Conservation (phyloP, 2,113 vertebrate species). For the Sylvia atricapilla region DNA sequence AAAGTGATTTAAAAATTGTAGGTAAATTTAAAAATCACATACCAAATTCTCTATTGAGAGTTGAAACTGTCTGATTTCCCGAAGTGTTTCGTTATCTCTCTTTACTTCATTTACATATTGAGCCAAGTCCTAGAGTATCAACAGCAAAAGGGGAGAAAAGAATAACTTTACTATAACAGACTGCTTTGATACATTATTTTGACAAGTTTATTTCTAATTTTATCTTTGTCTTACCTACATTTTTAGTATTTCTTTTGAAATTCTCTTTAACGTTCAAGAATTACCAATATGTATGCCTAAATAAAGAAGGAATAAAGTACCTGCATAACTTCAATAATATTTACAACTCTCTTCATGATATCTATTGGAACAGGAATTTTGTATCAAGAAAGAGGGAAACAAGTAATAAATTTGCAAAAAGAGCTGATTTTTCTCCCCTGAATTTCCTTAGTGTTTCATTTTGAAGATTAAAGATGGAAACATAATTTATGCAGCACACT, state of each 20-base stretch:
- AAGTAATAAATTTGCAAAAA: background rate
- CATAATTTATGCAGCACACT: background rate
- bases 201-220: background rate
- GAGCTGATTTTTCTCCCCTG: background rate
- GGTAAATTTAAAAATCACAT: slow-evolving; percentile 26
- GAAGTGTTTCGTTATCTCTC: slow-evolving; percentile 94
- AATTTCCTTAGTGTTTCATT: background rate
- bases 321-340: background rate
- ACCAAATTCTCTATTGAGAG: slow-evolving; percentile 97
- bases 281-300: background rate
- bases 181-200: background rate
- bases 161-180: background rate
- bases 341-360: background rate
- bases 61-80: slow-evolving; percentile 95
- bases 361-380: background rate
- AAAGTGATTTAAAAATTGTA: background rate
- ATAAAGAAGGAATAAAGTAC: background rate
- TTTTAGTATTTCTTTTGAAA: background rate
- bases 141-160: background rate
- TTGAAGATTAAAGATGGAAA: background rate
- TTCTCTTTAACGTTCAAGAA: background rate
- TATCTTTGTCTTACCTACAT: background rate
- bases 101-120: slow-evolving; percentile 99
- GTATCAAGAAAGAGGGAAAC: background rate
- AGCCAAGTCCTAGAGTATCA: slow-evolving; percentile 87